Conservation (phyloP, 2,113 vertebrate genomes). For the Sinosuthora webbiana region DNA sequence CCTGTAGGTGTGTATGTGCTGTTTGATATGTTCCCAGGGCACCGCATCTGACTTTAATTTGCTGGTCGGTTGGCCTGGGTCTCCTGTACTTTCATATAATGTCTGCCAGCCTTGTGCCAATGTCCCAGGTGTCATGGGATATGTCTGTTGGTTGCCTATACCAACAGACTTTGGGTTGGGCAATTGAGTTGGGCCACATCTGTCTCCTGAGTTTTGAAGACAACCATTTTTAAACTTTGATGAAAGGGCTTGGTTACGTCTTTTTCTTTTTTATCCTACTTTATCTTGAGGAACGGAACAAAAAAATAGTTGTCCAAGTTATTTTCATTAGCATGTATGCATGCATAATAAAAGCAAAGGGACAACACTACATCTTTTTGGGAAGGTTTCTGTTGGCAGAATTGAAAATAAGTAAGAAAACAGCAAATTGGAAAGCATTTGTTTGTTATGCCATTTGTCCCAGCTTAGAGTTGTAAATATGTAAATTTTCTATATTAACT, state of each 20-base stretch:
- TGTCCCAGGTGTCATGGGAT: neutral
- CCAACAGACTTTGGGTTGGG: neutral
- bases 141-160: neutral
- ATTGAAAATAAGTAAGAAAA: neutral
- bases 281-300: neutral
- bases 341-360: neutral
- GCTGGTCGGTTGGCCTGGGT: neutral
- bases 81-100: neutral
- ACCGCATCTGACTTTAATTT: neutral
- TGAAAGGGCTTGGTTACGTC: neutral
- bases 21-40: neutral
- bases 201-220: neutral
- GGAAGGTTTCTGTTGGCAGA: neutral
- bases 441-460: neutral
- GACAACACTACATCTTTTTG: neutral
- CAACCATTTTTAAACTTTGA: rapidly evolving
- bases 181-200: neutral
- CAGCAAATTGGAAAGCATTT: neutral
- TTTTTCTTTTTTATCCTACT: neutral
- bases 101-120: neutral
- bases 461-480: neutral
- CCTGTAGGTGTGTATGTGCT: neutral
- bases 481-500: neutral
- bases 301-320: neutral
- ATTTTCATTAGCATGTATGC: neutral